Evolutionary conservation across 2,888 invertebrate species (phyloP).

Genomic region (Dryomyza anilis): DNA sequence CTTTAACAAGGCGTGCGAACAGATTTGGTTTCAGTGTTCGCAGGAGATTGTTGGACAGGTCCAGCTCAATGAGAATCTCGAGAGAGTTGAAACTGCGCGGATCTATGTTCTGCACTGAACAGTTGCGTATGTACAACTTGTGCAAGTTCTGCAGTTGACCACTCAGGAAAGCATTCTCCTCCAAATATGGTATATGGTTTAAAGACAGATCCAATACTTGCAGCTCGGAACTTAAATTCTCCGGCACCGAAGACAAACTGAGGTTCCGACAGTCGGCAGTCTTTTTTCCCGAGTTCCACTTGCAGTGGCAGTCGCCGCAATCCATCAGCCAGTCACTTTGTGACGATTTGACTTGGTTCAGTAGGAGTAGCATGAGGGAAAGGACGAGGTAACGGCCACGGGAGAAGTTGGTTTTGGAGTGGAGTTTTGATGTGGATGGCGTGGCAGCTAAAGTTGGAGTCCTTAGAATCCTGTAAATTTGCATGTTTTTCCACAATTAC

Average conservation of each 20-base stretch:
- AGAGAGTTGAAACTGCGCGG: conserved; percentile 75
- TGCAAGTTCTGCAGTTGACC: conserved; percentile 79
- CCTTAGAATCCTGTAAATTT: background rate
- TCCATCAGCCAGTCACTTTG: conserved; percentile 55
- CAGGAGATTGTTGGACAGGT: conserved; percentile 76
- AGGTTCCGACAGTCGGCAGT: conserved; percentile 77
- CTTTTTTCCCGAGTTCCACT: conserved; percentile 84
- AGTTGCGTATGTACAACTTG: conserved; percentile 75
- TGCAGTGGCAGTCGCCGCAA: conserved; percentile 72
- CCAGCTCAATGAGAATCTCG: conserved; percentile 79
- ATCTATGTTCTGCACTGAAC: conserved; percentile 72
- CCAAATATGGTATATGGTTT: conserved; percentile 70
- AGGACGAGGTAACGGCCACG: conserved; percentile 23
- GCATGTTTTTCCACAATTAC: conserved; percentile 9
- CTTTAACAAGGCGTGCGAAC: conserved; percentile 72
- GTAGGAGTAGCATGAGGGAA: conserved; percentile 37
- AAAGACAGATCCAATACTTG: conserved; percentile 74
- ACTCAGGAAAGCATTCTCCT: conserved; percentile 70
- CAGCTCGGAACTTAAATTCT: conserved; percentile 72
- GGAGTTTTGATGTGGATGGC: conserved; percentile 17
- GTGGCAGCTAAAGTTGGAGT: background rate
- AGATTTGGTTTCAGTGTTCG: conserved; percentile 69
- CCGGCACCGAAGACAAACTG: conserved; percentile 73
- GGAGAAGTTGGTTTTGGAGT: conserved; percentile 4
- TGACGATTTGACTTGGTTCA: conserved; percentile 36